These are phyloP conservation scores for Cisticola juncidis DNA, from an alignment of 2,113 vertebrate genomes.

Conservation along the genomic window DNA sequence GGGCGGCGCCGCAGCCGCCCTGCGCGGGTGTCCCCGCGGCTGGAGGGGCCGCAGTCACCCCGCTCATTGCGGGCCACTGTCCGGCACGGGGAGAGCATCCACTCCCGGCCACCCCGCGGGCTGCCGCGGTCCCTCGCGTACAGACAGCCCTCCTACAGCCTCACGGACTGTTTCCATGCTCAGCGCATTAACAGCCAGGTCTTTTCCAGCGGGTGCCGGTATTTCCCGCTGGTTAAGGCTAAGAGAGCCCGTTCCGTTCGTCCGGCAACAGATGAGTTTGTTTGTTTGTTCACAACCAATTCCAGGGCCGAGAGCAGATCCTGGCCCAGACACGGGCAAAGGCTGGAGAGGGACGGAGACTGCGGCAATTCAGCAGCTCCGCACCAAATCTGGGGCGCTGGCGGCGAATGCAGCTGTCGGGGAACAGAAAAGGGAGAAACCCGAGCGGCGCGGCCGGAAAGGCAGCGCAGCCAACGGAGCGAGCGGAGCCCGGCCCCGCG, in stretches of 20 bases:
- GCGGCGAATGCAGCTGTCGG: background rate
- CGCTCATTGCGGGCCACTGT: fast-evolving
- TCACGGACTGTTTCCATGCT: background rate
- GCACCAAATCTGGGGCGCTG: background rate
- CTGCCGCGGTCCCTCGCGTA: background rate
- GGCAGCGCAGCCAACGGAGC: background rate
- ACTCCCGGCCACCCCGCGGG: background rate
- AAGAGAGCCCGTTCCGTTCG: background rate
- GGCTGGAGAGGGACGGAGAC: background rate
- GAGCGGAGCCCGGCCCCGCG: too few relatives aligned
- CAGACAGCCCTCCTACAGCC: background rate
- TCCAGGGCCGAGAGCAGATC: background rate
- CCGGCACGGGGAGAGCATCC: background rate
- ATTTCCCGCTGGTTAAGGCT: background rate
- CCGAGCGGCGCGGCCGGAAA: background rate
- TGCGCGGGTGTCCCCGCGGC: fast-evolving
- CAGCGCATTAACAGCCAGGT: background rate
- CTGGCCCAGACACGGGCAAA: background rate
- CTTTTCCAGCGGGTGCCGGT: background rate
- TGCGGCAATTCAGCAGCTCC: background rate
- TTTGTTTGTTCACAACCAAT: background rate
- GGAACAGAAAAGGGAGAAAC: background rate
- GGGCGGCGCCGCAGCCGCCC: background rate
- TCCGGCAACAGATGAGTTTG: background rate
- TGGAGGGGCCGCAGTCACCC: background rate